phyloP scores from a whole-genome alignment of 2,888 invertebrate species.

The Thereva nobilitata region DNA sequence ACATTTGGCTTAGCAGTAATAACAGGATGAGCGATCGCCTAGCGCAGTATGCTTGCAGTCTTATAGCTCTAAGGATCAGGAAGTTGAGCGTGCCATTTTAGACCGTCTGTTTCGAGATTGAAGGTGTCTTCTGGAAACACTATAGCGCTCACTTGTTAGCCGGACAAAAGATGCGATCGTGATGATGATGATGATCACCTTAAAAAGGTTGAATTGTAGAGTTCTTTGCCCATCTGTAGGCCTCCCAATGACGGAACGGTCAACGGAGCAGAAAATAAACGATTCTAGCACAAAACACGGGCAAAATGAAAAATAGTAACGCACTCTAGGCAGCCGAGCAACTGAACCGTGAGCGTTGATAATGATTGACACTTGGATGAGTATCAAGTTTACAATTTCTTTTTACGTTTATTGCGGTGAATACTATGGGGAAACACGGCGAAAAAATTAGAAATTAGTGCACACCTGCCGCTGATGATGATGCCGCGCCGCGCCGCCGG shows the following conservation, averaged over 20 bases:
- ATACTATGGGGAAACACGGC: neutral
- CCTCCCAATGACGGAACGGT: constrained; percentile 32
- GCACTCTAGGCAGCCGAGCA: constrained; percentile 19
- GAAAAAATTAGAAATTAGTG: constrained; percentile 12
- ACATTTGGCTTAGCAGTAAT: neutral
- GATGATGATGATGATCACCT: constrained; percentile 20
- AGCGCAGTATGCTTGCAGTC: constrained; percentile 2
- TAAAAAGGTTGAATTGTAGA: constrained; percentile 16
- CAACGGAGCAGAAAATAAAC: constrained; percentile 37
- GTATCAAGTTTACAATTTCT: constrained; percentile 11
- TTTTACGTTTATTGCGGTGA: no score
- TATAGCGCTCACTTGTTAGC: constrained; percentile 18
- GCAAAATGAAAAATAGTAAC: constrained; percentile 24
- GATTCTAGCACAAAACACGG: constrained; percentile 21
- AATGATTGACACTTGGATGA: constrained; percentile 35
- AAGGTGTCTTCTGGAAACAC: constrained; percentile 14
- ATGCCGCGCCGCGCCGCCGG: no score
- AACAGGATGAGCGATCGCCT: constrained; percentile 11
- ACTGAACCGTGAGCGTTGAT: constrained; percentile 30
- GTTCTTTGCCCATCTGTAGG: constrained; percentile 21
- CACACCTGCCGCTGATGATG: neutral
- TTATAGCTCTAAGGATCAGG: constrained; percentile 13
- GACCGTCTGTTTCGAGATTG: constrained; percentile 7
- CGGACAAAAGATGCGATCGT: neutral
- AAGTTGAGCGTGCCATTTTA: no score